phyloP scores from a whole-genome alignment of 2,888 invertebrate species.

The Drosophila paramelanica region DNA sequence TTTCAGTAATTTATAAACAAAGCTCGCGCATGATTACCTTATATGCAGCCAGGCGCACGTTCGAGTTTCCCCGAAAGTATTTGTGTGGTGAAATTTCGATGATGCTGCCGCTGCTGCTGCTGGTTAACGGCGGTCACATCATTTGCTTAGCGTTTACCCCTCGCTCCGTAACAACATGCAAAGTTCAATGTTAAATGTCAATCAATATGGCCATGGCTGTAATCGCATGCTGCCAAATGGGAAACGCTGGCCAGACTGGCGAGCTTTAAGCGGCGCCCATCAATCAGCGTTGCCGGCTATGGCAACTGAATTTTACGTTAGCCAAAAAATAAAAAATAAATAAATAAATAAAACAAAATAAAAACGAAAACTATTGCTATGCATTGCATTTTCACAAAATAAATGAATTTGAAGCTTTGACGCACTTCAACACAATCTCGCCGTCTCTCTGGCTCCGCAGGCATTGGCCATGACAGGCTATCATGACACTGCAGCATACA shows the following conservation, averaged over 20 bases:
- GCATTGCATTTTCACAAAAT: conserved; percentile 50
- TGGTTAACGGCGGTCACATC: conserved; percentile 6
- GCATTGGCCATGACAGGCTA: conserved; percentile 28
- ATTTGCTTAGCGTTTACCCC: conserved; percentile 11
- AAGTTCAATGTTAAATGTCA: conserved; percentile 77
- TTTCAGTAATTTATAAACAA: conserved; percentile 44
- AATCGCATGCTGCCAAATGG: conserved; percentile 31
- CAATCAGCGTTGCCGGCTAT: conserved; percentile 57
- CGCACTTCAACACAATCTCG: conserved; percentile 3
- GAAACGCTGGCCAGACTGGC: conserved; percentile 17
- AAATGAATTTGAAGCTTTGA: conserved; percentile 54
- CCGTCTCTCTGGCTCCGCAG: conserved; percentile 20
- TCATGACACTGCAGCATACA: conserved; percentile 34
- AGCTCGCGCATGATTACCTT: conserved; percentile 44
- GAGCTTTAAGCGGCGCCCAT: conserved; percentile 45
- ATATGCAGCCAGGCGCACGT: conserved; percentile 8
- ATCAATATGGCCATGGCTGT: conserved; percentile 57
- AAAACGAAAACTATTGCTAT: conserved; percentile 34
- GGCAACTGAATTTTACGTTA: conserved; percentile 25
- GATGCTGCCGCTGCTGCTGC: not conserved
- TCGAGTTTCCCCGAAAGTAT: conserved; percentile 53
- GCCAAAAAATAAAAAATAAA: conserved; percentile 19
- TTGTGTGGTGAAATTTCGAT: conserved; percentile 60
- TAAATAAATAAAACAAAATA: conserved; percentile 13
- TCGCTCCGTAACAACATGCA: conserved; percentile 37